These are phyloP conservation scores for Ypsolopha sequella DNA, from an alignment of 2,888 invertebrate species.

Conservation along the genomic window DNA sequence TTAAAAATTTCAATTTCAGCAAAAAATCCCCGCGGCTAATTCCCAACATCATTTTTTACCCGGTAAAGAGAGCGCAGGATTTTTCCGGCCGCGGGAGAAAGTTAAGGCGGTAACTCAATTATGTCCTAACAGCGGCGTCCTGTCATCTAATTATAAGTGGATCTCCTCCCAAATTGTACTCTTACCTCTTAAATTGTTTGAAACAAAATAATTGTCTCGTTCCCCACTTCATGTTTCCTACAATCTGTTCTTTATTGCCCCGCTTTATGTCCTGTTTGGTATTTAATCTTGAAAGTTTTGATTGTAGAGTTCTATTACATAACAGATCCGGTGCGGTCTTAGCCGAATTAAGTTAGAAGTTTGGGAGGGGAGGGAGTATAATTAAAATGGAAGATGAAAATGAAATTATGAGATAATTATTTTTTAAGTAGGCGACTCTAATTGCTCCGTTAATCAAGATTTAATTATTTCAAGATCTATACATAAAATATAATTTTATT, in stretches of 20 bases:
- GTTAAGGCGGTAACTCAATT: conserved; percentile 6
- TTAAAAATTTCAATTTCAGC: neutral
- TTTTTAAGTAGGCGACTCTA: neutral
- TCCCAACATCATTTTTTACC: neutral
- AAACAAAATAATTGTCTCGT: conserved; percentile 7
- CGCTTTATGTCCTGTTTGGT: no score
- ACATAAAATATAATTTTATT: no score
- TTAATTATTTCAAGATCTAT: no score
- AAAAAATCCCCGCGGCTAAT: neutral
- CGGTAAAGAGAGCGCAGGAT: neutral
- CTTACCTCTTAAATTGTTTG: conserved; percentile 7
- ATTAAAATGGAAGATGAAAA: conserved; percentile 1
- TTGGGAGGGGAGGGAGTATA: neutral
- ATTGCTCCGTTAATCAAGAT: no score
- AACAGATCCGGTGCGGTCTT: neutral
- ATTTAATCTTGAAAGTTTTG: no score
- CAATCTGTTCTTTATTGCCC: neutral
- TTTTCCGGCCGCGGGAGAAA: neutral
- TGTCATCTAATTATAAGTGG: conserved; percentile 17
- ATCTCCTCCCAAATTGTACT: conserved; percentile 9
- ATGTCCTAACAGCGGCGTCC: conserved; percentile 6
- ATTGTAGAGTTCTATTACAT: no score
- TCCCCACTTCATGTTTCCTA: neutral
- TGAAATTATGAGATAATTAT: conserved; percentile 8
- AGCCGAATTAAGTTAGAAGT: neutral